Evolutionary conservation across 2,888 invertebrate genomes (phyloP).

Genomic region (Maniola hyperantus): DNA sequence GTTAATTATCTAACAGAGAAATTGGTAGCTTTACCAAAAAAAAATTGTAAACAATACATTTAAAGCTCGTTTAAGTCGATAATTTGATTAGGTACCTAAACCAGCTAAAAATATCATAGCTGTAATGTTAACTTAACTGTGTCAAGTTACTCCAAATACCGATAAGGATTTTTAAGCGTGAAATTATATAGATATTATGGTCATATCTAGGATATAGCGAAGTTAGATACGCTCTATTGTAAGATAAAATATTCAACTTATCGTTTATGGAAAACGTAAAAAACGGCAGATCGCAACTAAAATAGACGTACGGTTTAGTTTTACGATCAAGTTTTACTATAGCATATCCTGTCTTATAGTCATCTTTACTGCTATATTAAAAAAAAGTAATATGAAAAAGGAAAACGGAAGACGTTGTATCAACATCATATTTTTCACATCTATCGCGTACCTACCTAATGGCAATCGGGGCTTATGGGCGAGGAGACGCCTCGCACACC

Average conservation of each 20-base stretch:
- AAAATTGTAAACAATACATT: no score
- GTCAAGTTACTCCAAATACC: conserved; percentile 2
- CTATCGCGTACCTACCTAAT: no score
- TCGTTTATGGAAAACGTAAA: conserved; percentile 5
- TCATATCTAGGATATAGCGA: neutral
- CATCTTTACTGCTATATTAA: conserved; percentile 7
- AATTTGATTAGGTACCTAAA: neutral
- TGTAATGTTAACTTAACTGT: neutral
- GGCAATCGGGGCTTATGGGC: no score
- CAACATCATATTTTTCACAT: conserved; percentile 4
- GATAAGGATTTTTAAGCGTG: conserved; percentile 7
- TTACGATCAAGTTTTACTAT: conserved; percentile 9
- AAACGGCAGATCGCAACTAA: conserved; percentile 8
- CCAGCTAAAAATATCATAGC: no score
- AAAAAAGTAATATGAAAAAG: conserved; percentile 7
- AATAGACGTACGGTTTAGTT: conserved; percentile 12
- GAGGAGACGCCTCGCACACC: no score
- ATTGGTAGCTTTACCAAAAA: no score
- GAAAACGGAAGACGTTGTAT: conserved; percentile 10
- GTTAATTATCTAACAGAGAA: no score
- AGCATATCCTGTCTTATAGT: conserved; percentile 14
- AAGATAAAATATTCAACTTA: neutral
- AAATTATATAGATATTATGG: neutral
- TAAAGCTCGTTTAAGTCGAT: no score
- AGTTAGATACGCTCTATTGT: conserved; percentile 1